Evolutionary conservation across 2,113 vertebrate genomes (phyloP), one percentile per base, ranked within the genome.

Genomic region (Pseudorhombus dupliciocellatus): DNA sequence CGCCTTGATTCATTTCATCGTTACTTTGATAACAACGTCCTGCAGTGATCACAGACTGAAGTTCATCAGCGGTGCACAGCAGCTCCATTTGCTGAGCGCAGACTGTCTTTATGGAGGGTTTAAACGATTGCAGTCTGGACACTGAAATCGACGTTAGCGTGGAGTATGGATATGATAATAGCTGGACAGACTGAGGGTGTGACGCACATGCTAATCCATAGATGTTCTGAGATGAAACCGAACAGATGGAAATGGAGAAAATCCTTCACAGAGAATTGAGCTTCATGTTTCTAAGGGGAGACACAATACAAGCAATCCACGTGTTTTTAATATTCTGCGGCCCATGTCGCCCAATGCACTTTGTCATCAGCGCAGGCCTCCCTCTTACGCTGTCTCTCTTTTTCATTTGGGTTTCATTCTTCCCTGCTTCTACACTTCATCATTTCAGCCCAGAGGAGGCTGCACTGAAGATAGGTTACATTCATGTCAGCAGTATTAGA

Each of bases 131-230:
- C 11, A 34, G 48, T n/a, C 25, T 20, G 18, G 18, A 26, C 16
- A 31, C 16, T 40, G 31, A 66, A 81, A 77, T 85, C 78, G 77
- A 72, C 87, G 68, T 81, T 77, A 71, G 79, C 63, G 59, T 51
- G 51, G 16, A 26, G 46, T 54, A 10, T 54, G 55, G 40, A 52
- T 21, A 25, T 51, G 50, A 25, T 70, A 66, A 63, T 40, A 24
- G 12, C 18, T 5, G n/a, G 42, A 71, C 42, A 62, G 14, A 44
- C 2, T n/a, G 46, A 25, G 24, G 18, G 60, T 52, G 54, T 44
- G 67, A 37, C 40, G 24, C n/a, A 11, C 18, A 65, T 82, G 48
- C 60, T 70, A 28, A 77, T 72, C 11, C 44, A 8, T 71, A 55
- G 25, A 15, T 8, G 21, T 55, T 31, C 21, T 26, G 10, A 15